Evolutionary conservation across 2,888 invertebrate species (phyloP), one percentile per base, ranked within the genome.

Genomic region (Drosophila mercatorum): DNA sequence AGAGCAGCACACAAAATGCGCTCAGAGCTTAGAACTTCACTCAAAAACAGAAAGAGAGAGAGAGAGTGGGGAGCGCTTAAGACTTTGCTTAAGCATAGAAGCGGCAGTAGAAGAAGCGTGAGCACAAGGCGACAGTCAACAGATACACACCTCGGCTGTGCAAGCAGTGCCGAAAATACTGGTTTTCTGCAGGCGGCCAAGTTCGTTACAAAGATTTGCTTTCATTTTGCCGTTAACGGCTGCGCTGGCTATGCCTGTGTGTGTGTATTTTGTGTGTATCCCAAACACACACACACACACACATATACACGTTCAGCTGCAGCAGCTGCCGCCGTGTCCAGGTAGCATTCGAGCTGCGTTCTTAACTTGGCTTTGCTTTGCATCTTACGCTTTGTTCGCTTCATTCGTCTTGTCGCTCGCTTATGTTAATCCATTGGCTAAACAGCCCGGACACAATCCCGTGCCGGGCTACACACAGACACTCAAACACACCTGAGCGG

Each of bases 171-270:
- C 34, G 10, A 53, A 87, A 85, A 89, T 89, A 89, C 89, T 84
- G 88, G 82, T 84, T 89, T 76, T 58, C 58, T 74, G 60, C 78
- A 68, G 51, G 67, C 72, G 72, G 72, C 82, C 77, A 73, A 75
- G 78, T 88, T 86, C 81, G 78, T 72, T 72, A 80, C 83, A 88
- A 88, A 86, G 86, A 86, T 89, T 86, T 86, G 89, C 86, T 86
- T 86, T 86, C 86, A 86, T 87, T 86, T 86, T 87, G 87, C 80
- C 88, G 88, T 84, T 84, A 89, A 81, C 84, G 69, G 75, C 65
- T 70, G 17, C 26, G 43, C 60, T 38, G 44, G 10, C 43, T 55
- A 49, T 49, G 31, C 10, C 26, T 63, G 40, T 72, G 56, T 68
- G 53, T 66, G 64, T 62, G 60, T 28, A 46, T 17, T 14, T 38